These are phyloP conservation scores for Salvelinus fontinalis DNA, from an alignment of 2,113 vertebrate genomes.

Conservation along the genomic window DNA sequence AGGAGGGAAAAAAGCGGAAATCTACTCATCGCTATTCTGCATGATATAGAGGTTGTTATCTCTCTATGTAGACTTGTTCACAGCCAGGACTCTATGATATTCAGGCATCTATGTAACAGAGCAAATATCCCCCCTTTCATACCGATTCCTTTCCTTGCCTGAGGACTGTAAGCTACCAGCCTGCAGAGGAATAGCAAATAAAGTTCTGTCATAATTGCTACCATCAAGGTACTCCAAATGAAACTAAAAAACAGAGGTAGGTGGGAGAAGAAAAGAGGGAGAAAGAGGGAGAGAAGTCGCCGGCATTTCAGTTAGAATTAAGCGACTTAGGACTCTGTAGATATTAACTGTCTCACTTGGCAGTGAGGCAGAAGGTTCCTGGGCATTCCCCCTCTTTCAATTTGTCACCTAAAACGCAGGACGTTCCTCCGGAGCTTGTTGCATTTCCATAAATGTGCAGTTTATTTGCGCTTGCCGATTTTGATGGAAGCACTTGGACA, in stretches of 20 bases:
- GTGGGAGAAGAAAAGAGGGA: slow-evolving; percentile 24
- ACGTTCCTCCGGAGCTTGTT: slow-evolving; percentile 46
- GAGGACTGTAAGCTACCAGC: slow-evolving; percentile 46
- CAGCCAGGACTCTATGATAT: slow-evolving; percentile 10
- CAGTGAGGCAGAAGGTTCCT: slow-evolving; percentile 55
- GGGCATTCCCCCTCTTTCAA: slow-evolving; percentile 56
- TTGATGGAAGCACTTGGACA: slow-evolving; percentile 51
- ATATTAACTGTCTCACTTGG: slow-evolving; percentile 65
- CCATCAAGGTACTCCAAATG: slow-evolving; percentile 53
- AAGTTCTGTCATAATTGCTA: slow-evolving; percentile 47
- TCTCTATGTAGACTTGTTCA: slow-evolving; percentile 9
- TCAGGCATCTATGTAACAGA: slow-evolving; percentile 11
- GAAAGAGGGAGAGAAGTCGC: slow-evolving; percentile 37
- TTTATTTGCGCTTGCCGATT: slow-evolving; percentile 65
- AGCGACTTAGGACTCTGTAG: slow-evolving; percentile 50
- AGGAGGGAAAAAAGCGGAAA: background rate
- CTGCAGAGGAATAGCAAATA: slow-evolving; percentile 42
- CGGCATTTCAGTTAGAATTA: slow-evolving; percentile 58
- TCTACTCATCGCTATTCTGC: background rate
- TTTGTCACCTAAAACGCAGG: slow-evolving; percentile 58
- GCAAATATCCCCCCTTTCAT: background rate
- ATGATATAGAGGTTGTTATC: slow-evolving; percentile 10
- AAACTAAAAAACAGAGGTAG: slow-evolving; percentile 38
- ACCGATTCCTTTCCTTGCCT: slow-evolving; percentile 47
- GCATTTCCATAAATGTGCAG: slow-evolving; percentile 68